Evolutionary conservation across 1,140 invertebrate species (phyloP), one percentile per base, ranked within the genome.

Genomic region (Cotesia vestalis): DNA sequence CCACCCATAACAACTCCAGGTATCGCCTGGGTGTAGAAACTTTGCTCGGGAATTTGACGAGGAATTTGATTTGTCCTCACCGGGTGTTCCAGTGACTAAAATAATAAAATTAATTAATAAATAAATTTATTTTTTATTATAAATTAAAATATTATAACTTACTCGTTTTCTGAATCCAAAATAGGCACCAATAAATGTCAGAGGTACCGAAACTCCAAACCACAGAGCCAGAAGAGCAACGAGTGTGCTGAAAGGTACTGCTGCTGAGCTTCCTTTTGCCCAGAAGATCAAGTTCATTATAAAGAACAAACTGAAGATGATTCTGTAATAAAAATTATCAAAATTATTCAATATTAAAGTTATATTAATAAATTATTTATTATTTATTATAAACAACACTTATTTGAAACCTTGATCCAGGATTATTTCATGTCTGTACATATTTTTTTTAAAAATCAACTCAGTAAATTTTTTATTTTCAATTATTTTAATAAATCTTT

Each of bases 21-120:
- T 72, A 98, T 85, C 0, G 97, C 93, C 86, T 96, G 95, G 0
- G 98, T 99, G 87, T 99, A 99, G 76, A 99, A 90, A 40, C 95
- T 97, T 87, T 99, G 97, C 78, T 98, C 96, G 0, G 98, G 98
- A 78, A 99, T 98, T 87, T 99, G 96, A 0, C 98, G 89, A 4
- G 98, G 98, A 78, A 99, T 99, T 88, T 99, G 98, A 88, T 99
- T 99, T 1, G 98, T 99, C 77, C 98, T 91, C 9, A 99, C 97
- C 4, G 98, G 98, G 88, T 98, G 96, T 83, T 99, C 96, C 79
- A 99, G 90, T 20, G 94, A 91, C 94, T 97, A 78, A 14, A 86
- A 87, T 73, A 53, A 76, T 69, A 66, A 6, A 61, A 59, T 46
- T 60, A 68, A 36, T 60, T 59, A 17, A 63, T 62, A 66, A 72